Evolutionary conservation across 2,113 vertebrate species (phyloP).

Genomic region (Trinectes maculatus): DNA sequence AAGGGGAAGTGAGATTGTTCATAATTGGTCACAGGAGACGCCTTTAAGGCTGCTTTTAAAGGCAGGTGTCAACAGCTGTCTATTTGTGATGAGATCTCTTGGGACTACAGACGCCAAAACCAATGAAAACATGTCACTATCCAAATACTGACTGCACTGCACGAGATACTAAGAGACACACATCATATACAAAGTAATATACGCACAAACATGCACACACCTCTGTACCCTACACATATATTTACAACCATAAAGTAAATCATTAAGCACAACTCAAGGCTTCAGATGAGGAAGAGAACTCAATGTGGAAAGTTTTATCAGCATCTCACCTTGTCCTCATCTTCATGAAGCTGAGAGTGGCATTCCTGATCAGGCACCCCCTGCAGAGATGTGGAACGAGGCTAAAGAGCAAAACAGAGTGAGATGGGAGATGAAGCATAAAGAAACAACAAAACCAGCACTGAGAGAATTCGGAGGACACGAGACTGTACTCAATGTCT

Average conservation of each 20-base stretch:
- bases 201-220: neutral
- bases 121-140: constrained; percentile 12
- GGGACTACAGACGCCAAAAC: neutral
- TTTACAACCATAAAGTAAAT: neutral
- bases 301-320: neutral
- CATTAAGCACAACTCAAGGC: neutral
- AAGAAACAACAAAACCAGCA: neutral
- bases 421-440: neutral
- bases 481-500: neutral
- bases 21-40: too few species aligned
- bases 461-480: neutral
- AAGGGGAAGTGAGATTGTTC: too few species aligned
- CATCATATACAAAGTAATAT: constrained; percentile 14
- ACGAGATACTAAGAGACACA: constrained; percentile 7
- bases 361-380: constrained; percentile 66
- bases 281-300: neutral
- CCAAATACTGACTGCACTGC: constrained; percentile 32
- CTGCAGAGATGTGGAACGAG: constrained; percentile 72
- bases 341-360: constrained; percentile 50
- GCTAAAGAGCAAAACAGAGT: constrained; percentile 43
- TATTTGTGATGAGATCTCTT: too few species aligned
- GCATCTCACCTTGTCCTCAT: constrained; percentile 73
- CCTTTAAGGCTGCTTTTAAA: too few species aligned
- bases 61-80: too few species aligned
- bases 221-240: constrained; percentile 2